A percentile compares a stretch with the other conserved stretches of the same genome.
Evolutionary conservation across 2,888 invertebrate species (phyloP).

Genomic region (Nomada ruficornis): DNA sequence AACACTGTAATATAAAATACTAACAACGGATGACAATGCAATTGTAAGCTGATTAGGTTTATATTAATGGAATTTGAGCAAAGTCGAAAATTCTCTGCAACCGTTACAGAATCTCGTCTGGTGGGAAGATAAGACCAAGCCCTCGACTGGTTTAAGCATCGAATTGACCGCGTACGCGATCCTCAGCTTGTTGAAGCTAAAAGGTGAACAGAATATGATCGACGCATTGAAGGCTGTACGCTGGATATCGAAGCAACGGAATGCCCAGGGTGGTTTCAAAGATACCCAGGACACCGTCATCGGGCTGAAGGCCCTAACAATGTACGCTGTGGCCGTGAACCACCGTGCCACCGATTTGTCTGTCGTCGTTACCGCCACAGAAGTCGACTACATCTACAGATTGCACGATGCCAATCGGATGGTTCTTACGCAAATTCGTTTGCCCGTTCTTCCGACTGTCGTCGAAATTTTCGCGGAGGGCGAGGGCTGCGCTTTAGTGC

Average conservation of each 20-base stretch:
- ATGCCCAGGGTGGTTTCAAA: slow-evolving; percentile 89
- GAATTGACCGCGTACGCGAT: slow-evolving; percentile 90
- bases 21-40: too few relatives aligned
- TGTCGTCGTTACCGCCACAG: slow-evolving; percentile 83
- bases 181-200: slow-evolving; percentile 86
- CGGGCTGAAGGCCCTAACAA: slow-evolving; percentile 87
- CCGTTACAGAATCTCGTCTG: slow-evolving; percentile 83
- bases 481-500: slow-evolving; percentile 86
- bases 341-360: slow-evolving; percentile 83
- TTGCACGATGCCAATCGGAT: slow-evolving; percentile 85
- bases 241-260: slow-evolving; percentile 90
- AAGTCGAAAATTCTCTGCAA: too few relatives aligned
- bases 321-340: slow-evolving; percentile 85
- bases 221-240: slow-evolving; percentile 87
- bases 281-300: slow-evolving; percentile 90
- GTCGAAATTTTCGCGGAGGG: slow-evolving; percentile 85
- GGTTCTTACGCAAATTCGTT: slow-evolving; percentile 83
- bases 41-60: too few relatives aligned
- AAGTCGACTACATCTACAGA: slow-evolving; percentile 83
- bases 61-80: too few relatives aligned
- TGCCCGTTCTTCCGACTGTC: slow-evolving; percentile 84
- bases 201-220: slow-evolving; percentile 85
- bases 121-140: slow-evolving; percentile 85
- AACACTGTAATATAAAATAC: too few relatives aligned
- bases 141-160: slow-evolving; percentile 87